Percentiles rank a stretch among this genome's conserved stretches.
Conservation (phyloP, 2,888 invertebrate genomes). For the Lypha dubia region DNA sequence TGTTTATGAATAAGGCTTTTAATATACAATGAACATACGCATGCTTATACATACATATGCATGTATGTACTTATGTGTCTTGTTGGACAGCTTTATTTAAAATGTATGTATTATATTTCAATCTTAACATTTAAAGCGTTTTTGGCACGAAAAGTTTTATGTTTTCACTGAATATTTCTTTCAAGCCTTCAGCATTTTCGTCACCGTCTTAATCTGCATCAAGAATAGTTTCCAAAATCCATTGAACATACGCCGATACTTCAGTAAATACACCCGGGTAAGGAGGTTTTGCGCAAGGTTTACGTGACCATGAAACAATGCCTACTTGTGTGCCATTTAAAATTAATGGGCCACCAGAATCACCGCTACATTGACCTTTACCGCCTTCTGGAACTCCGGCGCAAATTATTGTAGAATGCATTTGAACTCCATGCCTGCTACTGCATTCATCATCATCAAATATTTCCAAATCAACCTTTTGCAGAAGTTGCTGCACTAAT, state of each 20-base stretch:
- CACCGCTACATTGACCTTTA: slow-evolving; percentile 84
- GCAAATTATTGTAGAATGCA: slow-evolving; percentile 82
- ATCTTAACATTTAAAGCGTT: slow-evolving; percentile 11
- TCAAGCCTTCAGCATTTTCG: slow-evolving; percentile 54
- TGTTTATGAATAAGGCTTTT: no score
- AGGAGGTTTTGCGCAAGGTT: slow-evolving; percentile 83
- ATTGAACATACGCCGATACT: slow-evolving; percentile 81
- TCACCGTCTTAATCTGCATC: slow-evolving; percentile 67
- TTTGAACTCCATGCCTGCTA: slow-evolving; percentile 76
- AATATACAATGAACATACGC: no score
- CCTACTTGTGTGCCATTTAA: slow-evolving; percentile 81
- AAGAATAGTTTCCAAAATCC: slow-evolving; percentile 79
- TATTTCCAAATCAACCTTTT: slow-evolving; percentile 81
- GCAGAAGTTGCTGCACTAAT: slow-evolving; percentile 78
- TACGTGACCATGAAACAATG: slow-evolving; percentile 84
- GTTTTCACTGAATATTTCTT: slow-evolving; percentile 75
- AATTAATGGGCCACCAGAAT: slow-evolving; percentile 83
- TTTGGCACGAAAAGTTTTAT: slow-evolving; percentile 72
- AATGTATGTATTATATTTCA: slow-evolving; percentile 26
- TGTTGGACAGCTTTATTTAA: neutral
- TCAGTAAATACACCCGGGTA: slow-evolving; percentile 84
- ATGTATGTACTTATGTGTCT: neutral
- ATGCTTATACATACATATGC: neutral
- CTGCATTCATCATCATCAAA: slow-evolving; percentile 82
- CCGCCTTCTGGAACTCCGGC: slow-evolving; percentile 83